These are phyloP conservation scores for Catharus fuscescens DNA, from an alignment of 2,113 vertebrate genomes.

Conservation along the genomic window DNA sequence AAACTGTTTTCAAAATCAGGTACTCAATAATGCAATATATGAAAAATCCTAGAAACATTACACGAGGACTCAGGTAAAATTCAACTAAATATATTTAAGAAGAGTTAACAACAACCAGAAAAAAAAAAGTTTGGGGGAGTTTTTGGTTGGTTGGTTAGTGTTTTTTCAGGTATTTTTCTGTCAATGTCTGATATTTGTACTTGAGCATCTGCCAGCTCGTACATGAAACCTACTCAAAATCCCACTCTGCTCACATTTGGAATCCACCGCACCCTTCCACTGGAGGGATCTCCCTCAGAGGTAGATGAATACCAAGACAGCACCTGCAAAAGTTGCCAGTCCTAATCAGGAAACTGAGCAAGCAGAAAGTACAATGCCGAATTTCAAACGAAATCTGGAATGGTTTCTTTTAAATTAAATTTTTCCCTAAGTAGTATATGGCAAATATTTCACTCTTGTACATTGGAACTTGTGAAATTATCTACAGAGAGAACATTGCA, in stretches of 20 bases:
- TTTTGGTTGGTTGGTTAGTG: not conserved
- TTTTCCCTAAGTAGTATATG: not conserved
- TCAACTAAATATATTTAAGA: not conserved
- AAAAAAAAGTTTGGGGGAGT: not conserved
- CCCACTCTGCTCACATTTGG: not conserved
- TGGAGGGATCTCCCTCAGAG: not conserved
- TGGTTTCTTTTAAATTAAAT: not conserved
- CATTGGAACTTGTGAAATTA: not conserved
- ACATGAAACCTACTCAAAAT: not conserved
- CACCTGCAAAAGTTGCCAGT: accelerated
- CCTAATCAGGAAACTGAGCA: not conserved
- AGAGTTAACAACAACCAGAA: not conserved
- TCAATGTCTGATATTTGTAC: not conserved
- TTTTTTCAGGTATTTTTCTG: not conserved
- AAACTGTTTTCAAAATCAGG: not conserved
- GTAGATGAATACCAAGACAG: not conserved
- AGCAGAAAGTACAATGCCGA: not conserved
- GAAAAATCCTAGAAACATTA: not conserved
- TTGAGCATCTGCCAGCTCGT: not conserved
- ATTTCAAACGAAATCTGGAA: not conserved
- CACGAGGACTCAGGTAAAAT: not conserved
- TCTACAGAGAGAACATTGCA: accelerated
- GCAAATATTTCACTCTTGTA: not conserved
- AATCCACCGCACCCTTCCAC: not conserved
- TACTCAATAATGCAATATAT: not conserved